phyloP scores from a whole-genome alignment of 2,888 invertebrate genomes.

The Syritta pipiens region DNA sequence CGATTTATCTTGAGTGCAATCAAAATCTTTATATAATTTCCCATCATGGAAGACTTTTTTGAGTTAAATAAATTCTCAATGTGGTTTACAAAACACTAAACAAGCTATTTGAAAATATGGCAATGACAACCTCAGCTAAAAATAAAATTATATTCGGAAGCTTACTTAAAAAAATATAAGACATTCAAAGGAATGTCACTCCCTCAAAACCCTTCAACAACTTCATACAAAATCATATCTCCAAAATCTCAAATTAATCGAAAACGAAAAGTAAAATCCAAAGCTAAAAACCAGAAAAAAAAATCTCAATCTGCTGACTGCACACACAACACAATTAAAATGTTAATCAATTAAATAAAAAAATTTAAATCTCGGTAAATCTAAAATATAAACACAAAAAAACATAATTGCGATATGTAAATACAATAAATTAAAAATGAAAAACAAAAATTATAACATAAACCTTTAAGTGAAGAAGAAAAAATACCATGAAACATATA shows the following conservation, averaged over 20 bases:
- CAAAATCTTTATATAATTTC: too few relatives aligned
- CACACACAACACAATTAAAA: conserved; percentile 52
- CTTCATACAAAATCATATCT: not conserved
- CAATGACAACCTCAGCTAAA: too few relatives aligned
- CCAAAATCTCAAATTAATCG: conserved; percentile 62
- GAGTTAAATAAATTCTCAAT: too few relatives aligned
- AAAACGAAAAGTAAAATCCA: conserved; percentile 72
- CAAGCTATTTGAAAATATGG: too few relatives aligned
- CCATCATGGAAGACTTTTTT: too few relatives aligned
- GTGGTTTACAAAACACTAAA: too few relatives aligned
- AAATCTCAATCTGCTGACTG: conserved; percentile 64
- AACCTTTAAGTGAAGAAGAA: conserved; percentile 19
- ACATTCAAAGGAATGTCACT: too few relatives aligned
- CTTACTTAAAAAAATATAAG: too few relatives aligned
- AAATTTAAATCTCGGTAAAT: conserved; percentile 36
- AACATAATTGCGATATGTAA: conserved; percentile 65
- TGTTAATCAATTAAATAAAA: conserved; percentile 35
- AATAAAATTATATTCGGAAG: too few relatives aligned
- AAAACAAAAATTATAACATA: conserved; percentile 28
- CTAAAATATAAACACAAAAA: conserved; percentile 50
- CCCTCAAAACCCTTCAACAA: conserved; percentile 2
- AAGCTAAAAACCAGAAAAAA: conserved; percentile 52
- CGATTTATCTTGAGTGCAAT: too few relatives aligned
- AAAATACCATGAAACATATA: conserved; percentile 68
- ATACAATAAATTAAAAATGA: conserved; percentile 57